Conservation (phyloP, 1,140 invertebrate species). For the Sitobion miscanthi region DNA sequence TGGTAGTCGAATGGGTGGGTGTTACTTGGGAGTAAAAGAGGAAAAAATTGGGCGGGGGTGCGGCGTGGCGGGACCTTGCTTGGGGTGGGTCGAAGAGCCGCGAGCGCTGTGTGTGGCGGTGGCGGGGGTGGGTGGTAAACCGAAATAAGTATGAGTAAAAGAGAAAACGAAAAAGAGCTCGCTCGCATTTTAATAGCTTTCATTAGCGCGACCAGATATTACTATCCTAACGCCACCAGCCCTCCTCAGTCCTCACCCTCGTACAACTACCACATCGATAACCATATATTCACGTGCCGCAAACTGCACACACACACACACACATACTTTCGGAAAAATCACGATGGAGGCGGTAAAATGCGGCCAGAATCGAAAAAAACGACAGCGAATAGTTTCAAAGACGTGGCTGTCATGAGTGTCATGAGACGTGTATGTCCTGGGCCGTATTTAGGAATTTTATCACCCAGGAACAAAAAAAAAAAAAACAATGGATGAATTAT, state of each 20-base stretch:
- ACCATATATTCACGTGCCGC: neutral
- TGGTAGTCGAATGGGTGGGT: slow-evolving; percentile 46
- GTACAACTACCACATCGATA: neutral
- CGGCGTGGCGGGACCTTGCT: neutral
- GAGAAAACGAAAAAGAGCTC: slow-evolving; percentile 43
- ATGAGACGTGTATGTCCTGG: no score
- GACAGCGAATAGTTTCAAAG: neutral
- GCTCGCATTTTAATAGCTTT: slow-evolving; percentile 50
- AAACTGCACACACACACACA: neutral
- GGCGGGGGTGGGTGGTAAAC: neutral
- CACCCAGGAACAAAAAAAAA: no score
- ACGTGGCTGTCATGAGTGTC: neutral
- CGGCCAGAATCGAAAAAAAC: neutral
- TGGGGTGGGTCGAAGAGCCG: neutral
- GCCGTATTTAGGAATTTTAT: no score
- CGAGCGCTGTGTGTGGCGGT: neutral
- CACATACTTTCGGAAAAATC: neutral
- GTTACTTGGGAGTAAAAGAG: neutral
- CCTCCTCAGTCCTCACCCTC: no score
- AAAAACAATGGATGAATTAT: no score
- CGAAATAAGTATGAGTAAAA: neutral
- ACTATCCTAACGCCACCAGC: neutral
- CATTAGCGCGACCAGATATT: slow-evolving; percentile 49
- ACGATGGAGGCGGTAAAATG: neutral
- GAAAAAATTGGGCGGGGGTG: slow-evolving; percentile 35